Evolutionary conservation across 2,888 invertebrate species (phyloP), one percentile per base, ranked within the genome.

Genomic region (Ornithoptera alexandrae): DNA sequence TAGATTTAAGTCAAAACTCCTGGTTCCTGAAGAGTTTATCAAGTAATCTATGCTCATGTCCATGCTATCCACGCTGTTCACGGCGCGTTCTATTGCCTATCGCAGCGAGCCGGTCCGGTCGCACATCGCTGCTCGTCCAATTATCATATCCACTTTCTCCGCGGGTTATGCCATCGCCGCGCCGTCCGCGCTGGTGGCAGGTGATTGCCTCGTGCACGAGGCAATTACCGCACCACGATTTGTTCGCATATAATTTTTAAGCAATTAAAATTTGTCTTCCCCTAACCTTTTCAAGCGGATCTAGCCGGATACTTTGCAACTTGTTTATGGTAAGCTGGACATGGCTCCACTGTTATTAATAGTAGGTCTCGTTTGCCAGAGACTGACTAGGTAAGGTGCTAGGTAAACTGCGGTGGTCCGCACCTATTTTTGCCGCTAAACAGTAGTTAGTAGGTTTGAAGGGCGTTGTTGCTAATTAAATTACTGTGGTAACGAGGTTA

Each of bases 61-160:
- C 22, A 22, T 22, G 22, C 22, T 22, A 75, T 90, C 89, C 85
- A 84, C 62, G 70, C 15, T 77, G 81, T 59, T 71, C 42, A 17
- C 53, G 39, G 12, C 66, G 69, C 46, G n/a, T 66, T 64, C 62
- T 71, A 68, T 72, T 72, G 72, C 71, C 75, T 77, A 80, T 74
- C 80, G 74, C 74, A 78, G 78, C 77, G 76, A 76, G 80, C 78
- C 81, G 75, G 84, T 81, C 84, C 82, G 82, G 90, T 87, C 87
- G 86, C 86, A 87, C 88, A 85, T 85, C 86, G 86, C 75, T 81
- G 84, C 85, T 77, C 84, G 82, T 85, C 87, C 90, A 90, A 91
- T 92, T 91, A 92, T 86, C 92, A 92, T 91, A 92, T 90, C 92
- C 84, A 92, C 92, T 92, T 92, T 92, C 92, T 87, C 92, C 82